Conservation (phyloP, 2,113 vertebrate genomes). For the Daubentonia madagascariensis region DNA sequence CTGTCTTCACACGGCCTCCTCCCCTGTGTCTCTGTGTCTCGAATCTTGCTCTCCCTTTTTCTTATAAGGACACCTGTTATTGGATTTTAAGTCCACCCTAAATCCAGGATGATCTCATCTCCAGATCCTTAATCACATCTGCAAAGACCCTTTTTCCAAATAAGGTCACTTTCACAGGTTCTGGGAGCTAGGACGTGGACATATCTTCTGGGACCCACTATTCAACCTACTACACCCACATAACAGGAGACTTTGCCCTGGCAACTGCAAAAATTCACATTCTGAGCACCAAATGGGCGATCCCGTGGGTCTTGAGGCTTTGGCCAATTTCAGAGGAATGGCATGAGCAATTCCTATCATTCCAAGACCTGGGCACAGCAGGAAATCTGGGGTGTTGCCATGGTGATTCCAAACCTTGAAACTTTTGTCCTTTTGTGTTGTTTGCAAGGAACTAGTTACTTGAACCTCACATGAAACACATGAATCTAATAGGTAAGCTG, state of each 20-base stretch:
- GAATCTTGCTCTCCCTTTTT: not conserved
- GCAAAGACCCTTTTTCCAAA: not conserved
- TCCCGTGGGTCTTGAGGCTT: not conserved
- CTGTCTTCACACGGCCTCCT: not conserved
- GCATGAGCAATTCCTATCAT: not conserved
- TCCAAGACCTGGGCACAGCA: not conserved
- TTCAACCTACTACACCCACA: not conserved
- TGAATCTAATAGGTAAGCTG: not conserved
- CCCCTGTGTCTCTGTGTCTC: not conserved
- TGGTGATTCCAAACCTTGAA: slow-evolving; percentile 65
- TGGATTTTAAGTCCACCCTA: not conserved
- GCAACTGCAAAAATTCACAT: not conserved
- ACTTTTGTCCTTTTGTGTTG: not conserved
- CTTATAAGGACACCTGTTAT: not conserved
- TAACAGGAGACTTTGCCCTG: not conserved
- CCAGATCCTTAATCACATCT: not conserved
- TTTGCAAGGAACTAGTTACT: slow-evolving; percentile 54
- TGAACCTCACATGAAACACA: not conserved
- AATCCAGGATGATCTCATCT: not conserved
- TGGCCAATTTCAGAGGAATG: not conserved
- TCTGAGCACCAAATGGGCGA: not conserved
- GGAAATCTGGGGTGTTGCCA: slow-evolving; percentile 39
- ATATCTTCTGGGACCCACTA: accelerated
- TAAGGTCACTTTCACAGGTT: not conserved
- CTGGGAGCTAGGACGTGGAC: not conserved